Percentiles rank a stretch among this genome's conserved stretches.
phyloP scores from a whole-genome alignment of 2,113 vertebrate genomes.

The Rafetus swinhoei region DNA sequence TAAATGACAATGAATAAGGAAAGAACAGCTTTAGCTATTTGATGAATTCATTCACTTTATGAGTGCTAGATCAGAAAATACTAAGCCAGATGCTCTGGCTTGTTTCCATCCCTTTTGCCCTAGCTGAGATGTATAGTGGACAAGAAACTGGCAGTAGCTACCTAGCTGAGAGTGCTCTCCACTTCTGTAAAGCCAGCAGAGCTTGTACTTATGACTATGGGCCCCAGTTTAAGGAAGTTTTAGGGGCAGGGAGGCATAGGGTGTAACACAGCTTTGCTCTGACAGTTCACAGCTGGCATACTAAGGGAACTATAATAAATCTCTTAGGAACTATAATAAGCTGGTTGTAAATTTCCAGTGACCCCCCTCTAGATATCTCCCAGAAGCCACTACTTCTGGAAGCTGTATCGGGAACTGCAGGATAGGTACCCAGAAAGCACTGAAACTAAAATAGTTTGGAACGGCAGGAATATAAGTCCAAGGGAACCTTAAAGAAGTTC shows the following conservation, averaged over 20 bases:
- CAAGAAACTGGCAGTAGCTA: not conserved
- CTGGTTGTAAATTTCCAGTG: not conserved
- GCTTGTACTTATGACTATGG: accelerated
- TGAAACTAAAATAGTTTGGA: not conserved
- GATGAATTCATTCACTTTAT: not conserved
- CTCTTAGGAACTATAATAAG: not conserved
- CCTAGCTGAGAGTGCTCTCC: slow-evolving; percentile 15
- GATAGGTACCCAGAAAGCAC: not conserved
- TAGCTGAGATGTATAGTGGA: not conserved
- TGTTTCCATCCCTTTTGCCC: not conserved
- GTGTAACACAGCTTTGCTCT: not conserved
- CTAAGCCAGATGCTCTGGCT: not conserved
- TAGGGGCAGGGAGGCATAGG: not conserved
- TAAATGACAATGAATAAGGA: not conserved
- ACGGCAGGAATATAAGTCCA: not conserved
- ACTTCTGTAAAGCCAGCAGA: not conserved
- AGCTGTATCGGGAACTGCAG: not conserved
- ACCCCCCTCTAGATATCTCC: not conserved
- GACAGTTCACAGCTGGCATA: not conserved
- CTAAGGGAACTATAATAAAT: not conserved
- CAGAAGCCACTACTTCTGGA: not conserved
- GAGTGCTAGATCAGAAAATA: not conserved
- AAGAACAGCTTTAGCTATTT: not conserved
- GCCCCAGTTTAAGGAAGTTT: not conserved
- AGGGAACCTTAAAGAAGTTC: not conserved